phyloP scores from a whole-genome alignment of 2,113 vertebrate genomes.

The Thinocorus orbignyianus region DNA sequence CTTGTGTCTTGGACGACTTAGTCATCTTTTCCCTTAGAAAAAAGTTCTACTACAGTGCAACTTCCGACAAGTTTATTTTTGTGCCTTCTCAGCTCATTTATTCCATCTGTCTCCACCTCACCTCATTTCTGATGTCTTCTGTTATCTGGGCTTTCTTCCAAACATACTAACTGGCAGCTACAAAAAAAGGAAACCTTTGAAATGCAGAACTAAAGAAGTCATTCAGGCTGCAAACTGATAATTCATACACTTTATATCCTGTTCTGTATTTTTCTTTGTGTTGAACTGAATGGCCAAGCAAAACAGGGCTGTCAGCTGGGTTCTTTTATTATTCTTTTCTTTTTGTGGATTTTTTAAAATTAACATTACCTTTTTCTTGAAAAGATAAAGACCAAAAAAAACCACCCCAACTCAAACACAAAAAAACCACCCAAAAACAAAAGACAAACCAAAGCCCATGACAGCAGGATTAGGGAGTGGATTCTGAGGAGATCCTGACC shows the following conservation, averaged over 20 bases:
- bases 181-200: conserved; percentile 58
- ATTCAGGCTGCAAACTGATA: conserved; percentile 36
- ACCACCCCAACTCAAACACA: no score
- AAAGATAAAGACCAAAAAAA: not conserved
- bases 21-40: conserved; percentile 45
- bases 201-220: conserved; percentile 48
- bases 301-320: not conserved
- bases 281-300: conserved; percentile 8
- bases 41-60: not conserved
- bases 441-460: not conserved
- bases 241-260: conserved; percentile 54
- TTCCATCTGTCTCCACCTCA: conserved; percentile 58
- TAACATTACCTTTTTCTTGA: not conserved
- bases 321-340: conserved; percentile 15
- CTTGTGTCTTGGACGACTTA: conserved; percentile 9
- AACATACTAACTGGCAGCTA: conserved; percentile 45
- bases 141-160: conserved; percentile 65
- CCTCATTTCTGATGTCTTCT: conserved; percentile 60
- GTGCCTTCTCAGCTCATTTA: conserved; percentile 46
- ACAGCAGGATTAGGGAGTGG: not conserved
- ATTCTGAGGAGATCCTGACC: not conserved
- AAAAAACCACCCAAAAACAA: not conserved
- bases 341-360: not conserved
- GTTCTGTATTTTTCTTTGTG: conserved; percentile 23
- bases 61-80: conserved; percentile 55